Evolutionary conservation across 2,888 invertebrate genomes (phyloP).

Genomic region (Artemia sinica): DNA sequence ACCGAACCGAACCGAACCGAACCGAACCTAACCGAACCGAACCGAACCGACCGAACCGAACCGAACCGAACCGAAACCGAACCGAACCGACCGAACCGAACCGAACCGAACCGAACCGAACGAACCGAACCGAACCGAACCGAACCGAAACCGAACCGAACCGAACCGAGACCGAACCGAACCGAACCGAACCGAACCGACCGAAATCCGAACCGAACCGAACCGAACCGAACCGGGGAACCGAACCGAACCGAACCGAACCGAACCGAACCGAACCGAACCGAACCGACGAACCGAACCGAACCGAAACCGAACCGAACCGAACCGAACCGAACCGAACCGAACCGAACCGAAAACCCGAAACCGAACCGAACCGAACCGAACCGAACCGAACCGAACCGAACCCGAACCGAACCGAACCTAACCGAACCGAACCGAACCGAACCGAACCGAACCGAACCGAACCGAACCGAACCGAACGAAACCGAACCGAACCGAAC

Average conservation of each 20-base stretch:
- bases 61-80: no score
- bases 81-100: no score
- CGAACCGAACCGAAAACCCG: slow-evolving; percentile 22
- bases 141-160: no score
- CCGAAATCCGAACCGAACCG: slow-evolving; percentile 21
- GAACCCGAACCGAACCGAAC: no score
- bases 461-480: slow-evolving; percentile 17
- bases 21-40: no score
- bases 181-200: slow-evolving; percentile 21
- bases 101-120: no score
- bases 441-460: slow-evolving; percentile 22
- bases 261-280: slow-evolving; percentile 20
- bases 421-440: slow-evolving; percentile 22
- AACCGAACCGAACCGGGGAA: slow-evolving; percentile 22
- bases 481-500: slow-evolving; percentile 23
- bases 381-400: slow-evolving; percentile 23
- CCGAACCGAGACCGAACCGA: no score
- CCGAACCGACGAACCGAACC: no score
- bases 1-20: no score
- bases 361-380: slow-evolving; percentile 21
- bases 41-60: no score
- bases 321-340: slow-evolving; percentile 23
- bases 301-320: no score
- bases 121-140: no score
- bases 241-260: slow-evolving; percentile 16